These are phyloP conservation scores for Gryon sp. DNA, from an alignment of 1,140 invertebrate species.

Conservation along the genomic window DNA sequence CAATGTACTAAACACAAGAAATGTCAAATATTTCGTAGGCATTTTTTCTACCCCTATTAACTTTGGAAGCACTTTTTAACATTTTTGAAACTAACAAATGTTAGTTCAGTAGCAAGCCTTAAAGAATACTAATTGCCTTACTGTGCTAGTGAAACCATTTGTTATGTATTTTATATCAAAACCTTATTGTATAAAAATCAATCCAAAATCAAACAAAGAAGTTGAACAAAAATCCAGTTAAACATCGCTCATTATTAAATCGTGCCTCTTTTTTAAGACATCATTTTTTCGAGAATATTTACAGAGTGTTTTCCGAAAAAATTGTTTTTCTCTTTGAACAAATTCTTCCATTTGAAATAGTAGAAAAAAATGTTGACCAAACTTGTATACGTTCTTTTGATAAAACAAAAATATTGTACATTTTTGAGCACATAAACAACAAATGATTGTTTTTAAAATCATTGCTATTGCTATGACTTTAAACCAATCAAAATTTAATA, in stretches of 20 bases:
- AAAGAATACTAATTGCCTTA: conserved; percentile 42
- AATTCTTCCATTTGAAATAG: no score
- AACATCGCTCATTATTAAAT: conserved; percentile 33
- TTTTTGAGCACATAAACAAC: no score
- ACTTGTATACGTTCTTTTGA: no score
- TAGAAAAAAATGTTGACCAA: no score
- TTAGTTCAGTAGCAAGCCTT: conserved; percentile 43
- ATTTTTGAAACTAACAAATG: conserved; percentile 36
- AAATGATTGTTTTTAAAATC: neutral
- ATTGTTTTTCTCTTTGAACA: neutral
- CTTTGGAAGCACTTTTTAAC: conserved; percentile 18
- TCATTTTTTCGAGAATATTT: conserved; percentile 11
- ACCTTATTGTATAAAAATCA: no score
- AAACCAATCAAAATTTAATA: no score
- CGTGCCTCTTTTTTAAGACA: conserved; percentile 30
- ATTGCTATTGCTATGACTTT: no score
- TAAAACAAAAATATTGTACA: no score
- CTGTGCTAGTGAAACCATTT: conserved; percentile 39
- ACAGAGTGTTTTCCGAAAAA: conserved; percentile 10
- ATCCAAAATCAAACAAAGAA: conserved; percentile 19
- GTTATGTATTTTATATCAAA: conserved; percentile 46
- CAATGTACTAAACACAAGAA: no score
- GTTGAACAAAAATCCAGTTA: neutral
- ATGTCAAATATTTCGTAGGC: no score
- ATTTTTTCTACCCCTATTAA: conserved; percentile 12